Evolutionary conservation across 1,140 invertebrate genomes (phyloP), one percentile per base, ranked within the genome.

Genomic region (Drosophila sproati): DNA sequence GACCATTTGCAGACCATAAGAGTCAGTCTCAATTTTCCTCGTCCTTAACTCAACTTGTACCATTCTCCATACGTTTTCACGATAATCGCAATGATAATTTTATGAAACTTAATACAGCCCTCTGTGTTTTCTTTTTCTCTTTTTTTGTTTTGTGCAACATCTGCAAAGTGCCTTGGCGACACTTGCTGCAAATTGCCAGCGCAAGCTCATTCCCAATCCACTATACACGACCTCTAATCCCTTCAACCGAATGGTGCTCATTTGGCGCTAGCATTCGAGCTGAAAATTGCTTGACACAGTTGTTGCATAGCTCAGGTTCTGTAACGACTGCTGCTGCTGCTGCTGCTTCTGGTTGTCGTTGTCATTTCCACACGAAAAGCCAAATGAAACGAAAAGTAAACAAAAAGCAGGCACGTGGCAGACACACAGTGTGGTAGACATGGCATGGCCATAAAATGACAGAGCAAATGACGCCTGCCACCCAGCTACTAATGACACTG

Each of bases 261-360:
- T 76, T 73, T 70, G 51, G 59, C 59, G 67, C 69, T 55, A 72
- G 41, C 54, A 82, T 82, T 88, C 83, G 61, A 80, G 83, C 85
- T 83, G 83, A 88, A 87, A 87, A 87, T 87, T 78, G 80, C 83
- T 88, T 83, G 83, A 64, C 83, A 83, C 82, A 88, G 85, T 88
- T 87, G 82, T 79, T 77, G 83, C 83, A 82, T 12, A 28, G 56
- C 41, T 61, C 12, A 60, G 56, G 56, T 79, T 80, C 62, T 51
- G 47, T 48, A 20, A 20, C 20, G 20, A 20, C 20, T 20, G 20
- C 20, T 1, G 1, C 20, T 20, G 20, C 20, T 1, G 1, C 20
- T 55, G 67, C 37, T 35, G 51, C 57, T 76, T 41, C 20, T 20
- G 20, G 57, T 72, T 71, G 68, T 73, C 78, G 64, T 78, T 87